Evolutionary conservation across 1,140 invertebrate species (phyloP), one percentile per base, ranked within the genome.

Genomic region (Himalopsyche phryganea): DNA sequence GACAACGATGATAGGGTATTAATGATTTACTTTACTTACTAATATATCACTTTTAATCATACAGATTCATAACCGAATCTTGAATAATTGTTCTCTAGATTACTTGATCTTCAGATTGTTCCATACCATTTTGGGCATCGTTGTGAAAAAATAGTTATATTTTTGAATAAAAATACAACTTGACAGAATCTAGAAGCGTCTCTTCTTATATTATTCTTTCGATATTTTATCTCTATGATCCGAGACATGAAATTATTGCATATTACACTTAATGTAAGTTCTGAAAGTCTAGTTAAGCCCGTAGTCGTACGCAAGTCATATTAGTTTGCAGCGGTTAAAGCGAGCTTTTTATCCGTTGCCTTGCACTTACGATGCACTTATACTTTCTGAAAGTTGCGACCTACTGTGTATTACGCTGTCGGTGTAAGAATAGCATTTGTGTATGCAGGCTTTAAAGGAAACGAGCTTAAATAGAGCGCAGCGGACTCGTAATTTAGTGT

Each of bases 271-370:
- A 55, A 55, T 50, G 51, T 47, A 49, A 51, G 46, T 47, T 46
- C 20, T 44, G 36, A 18, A 60, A 40, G n/a, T 50, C 7, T 56
- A 41, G 58, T 50, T 58, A 44, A 50, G 46, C 46, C 17, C 44
- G 44, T 19, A 47, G 9, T 18, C 55, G 44, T 46, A 60, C 41
- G 50, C 58, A 53, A 40, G 42, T 49, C 55, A 52, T 50, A 53
- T 54, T 49, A 54, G 23, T 20, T 47, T 50, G 33, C 35, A 32
- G 45, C 40, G 60, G 50, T 50, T 53, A 60, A 60, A 42, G 50
- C 44, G 38, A 46, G 55, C 60, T 58, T 62, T 62, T 62, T 62
- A 62, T 62, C 54, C 55, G 13, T 17, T 14, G 52, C 42, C 50
- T 44, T 47, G 52, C 52, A 55, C 52, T 55, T 55, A 55, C 52